These are phyloP conservation scores for Campoletis raptor DNA, from an alignment of 2,888 invertebrate species.

Conservation along the genomic window DNA sequence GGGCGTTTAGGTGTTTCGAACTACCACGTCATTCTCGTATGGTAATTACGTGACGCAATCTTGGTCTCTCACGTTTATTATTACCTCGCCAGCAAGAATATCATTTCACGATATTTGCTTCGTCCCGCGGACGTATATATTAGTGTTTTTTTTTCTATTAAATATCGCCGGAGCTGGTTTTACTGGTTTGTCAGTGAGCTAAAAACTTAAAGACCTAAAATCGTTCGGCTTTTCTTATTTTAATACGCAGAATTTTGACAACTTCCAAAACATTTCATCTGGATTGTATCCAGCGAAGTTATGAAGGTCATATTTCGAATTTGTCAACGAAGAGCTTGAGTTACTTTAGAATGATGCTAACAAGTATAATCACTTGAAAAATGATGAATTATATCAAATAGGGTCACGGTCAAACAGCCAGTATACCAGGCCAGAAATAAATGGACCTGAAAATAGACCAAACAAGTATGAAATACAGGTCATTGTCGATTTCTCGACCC, in stretches of 20 bases:
- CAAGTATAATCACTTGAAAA: neutral
- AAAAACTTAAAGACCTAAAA: neutral
- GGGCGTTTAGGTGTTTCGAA: conserved; percentile 16
- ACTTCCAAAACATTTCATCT: neutral
- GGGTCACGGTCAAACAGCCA: neutral
- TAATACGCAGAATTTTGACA: neutral
- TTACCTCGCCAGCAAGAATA: conserved; percentile 55
- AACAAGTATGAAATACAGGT: conserved; percentile 72
- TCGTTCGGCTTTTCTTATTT: neutral
- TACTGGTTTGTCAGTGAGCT: conserved; percentile 29
- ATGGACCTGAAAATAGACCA: conserved; percentile 68
- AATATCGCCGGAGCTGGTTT: conserved; percentile 29
- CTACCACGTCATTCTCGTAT: conserved; percentile 50
- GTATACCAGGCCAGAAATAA: too few relatives aligned
- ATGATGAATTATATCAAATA: neutral
- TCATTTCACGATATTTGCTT: conserved; percentile 49
- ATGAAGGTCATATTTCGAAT: neutral
- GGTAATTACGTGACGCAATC: conserved; percentile 57
- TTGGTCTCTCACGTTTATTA: conserved; percentile 49
- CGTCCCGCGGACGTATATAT: conserved; percentile 20
- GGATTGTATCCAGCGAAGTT: neutral
- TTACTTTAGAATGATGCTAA: neutral
- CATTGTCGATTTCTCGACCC: conserved; percentile 74
- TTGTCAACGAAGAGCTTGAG: neutral
- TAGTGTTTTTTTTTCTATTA: conserved; percentile 1